Conservation (phyloP, 2,888 invertebrate genomes). For the Hydriomena furcata region DNA sequence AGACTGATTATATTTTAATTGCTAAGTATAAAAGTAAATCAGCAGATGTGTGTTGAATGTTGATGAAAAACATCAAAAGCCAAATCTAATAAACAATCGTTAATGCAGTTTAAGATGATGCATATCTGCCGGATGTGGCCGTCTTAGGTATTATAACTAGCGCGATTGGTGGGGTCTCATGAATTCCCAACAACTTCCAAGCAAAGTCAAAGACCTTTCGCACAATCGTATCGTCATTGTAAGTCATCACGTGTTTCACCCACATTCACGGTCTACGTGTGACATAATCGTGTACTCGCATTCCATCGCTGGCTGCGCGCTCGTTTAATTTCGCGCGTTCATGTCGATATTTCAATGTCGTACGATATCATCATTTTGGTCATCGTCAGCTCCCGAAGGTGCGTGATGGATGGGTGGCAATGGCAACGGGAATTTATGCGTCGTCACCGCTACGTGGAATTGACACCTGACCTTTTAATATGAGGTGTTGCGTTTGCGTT, state of each 20-base stretch:
- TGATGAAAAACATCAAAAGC: slow-evolving; percentile 17
- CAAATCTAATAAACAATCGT: slow-evolving; percentile 14
- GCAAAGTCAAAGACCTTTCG: slow-evolving; percentile 24
- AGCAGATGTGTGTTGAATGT: slow-evolving; percentile 9
- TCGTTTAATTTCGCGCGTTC: slow-evolving; percentile 15
- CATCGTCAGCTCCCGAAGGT: slow-evolving; percentile 24
- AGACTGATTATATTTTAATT: slow-evolving; percentile 2
- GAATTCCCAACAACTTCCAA: slow-evolving; percentile 10
- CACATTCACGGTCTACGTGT: slow-evolving; percentile 13
- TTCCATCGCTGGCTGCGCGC: slow-evolving; percentile 15
- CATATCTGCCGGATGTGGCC: slow-evolving; percentile 13
- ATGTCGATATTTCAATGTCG: slow-evolving; percentile 23
- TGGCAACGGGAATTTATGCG: slow-evolving; percentile 13
- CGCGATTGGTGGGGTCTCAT: slow-evolving; percentile 15
- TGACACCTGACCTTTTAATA: slow-evolving; percentile 17
- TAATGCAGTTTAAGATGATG: slow-evolving; percentile 2
- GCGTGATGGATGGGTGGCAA: slow-evolving; percentile 18
- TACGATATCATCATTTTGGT: slow-evolving; percentile 10
- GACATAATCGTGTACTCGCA: slow-evolving; percentile 18
- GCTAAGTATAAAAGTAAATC: slow-evolving; percentile 10
- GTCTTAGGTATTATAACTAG: slow-evolving; percentile 9
- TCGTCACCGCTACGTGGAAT: slow-evolving; percentile 21
- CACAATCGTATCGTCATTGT: slow-evolving; percentile 16
- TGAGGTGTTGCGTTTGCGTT: slow-evolving; percentile 2
- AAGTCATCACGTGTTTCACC: slow-evolving; percentile 19